Evolutionary conservation across 1,140 invertebrate genomes (phyloP).

Genomic region (Zaprionus vittiger): DNA sequence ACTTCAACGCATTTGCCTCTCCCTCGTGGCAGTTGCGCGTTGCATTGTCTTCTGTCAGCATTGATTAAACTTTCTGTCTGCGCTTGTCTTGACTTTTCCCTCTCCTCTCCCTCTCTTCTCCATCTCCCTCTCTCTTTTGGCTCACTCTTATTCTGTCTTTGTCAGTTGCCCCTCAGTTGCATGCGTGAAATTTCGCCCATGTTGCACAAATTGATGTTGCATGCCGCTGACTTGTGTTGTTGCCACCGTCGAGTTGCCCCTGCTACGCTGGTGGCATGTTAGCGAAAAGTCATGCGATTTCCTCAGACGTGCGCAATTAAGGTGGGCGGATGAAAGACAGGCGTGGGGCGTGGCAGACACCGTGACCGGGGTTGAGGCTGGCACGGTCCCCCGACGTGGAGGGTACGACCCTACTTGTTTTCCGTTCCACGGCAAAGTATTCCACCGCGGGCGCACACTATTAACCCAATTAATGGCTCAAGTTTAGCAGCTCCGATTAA

Average conservation of each 20-base stretch:
- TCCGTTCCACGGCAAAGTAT: constrained; percentile 25
- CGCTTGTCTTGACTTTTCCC: constrained; percentile 40
- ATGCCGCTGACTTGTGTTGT: constrained; percentile 43
- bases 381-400: background rate
- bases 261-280: constrained; percentile 52
- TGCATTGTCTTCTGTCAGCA: constrained; percentile 59
- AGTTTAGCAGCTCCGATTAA: constrained; percentile 54
- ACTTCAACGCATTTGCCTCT: background rate
- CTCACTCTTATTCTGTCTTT: background rate
- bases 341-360: background rate
- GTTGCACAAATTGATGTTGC: constrained; percentile 63
- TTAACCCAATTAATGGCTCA: constrained; percentile 52
- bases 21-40: constrained; percentile 1
- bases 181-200: constrained; percentile 59
- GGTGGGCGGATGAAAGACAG: constrained; percentile 20
- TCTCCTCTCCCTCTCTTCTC: background rate
- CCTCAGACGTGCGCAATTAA: constrained; percentile 53
- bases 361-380: background rate
- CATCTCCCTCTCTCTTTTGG: background rate
- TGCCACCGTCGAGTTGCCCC: constrained; percentile 20
- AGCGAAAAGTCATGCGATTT: constrained; percentile 57
- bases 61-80: constrained; percentile 62
- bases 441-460: constrained; percentile 36
- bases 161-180: constrained; percentile 35
- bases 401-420: constrained; percentile 19